phyloP scores from a whole-genome alignment of 2,797 vertebrate species.

The Sarcophilus harrisii region DNA sequence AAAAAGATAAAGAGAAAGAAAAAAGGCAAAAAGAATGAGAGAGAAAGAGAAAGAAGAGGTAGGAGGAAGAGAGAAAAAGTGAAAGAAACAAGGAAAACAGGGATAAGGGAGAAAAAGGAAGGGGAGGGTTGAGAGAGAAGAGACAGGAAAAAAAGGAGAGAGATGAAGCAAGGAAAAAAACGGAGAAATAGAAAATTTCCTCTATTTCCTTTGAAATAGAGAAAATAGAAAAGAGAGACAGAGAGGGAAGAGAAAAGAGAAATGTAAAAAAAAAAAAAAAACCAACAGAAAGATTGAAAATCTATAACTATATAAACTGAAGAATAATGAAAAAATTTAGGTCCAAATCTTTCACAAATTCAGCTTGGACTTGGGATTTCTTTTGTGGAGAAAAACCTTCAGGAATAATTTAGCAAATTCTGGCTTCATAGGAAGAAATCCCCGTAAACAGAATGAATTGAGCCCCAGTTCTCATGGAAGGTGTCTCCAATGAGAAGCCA shows the following conservation, averaged over 20 bases:
- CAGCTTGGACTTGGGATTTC: slow-evolving; percentile 39
- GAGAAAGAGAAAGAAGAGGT: neutral
- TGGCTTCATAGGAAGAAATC: rapidly evolving
- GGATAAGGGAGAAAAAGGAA: neutral
- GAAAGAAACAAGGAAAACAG: neutral
- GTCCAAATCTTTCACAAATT: slow-evolving; percentile 5
- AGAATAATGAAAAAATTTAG: slow-evolving; percentile 4
- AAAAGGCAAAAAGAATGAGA: neutral
- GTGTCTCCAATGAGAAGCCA: neutral
- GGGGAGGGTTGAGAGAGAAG: neutral
- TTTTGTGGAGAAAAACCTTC: slow-evolving; percentile 58
- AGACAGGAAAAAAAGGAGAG: too few relatives aligned
- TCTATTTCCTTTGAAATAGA: neutral
- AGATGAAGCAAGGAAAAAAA: neutral
- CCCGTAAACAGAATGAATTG: neutral
- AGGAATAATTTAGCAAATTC: slow-evolving; percentile 8
- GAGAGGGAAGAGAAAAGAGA: neutral
- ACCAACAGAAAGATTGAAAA: neutral
- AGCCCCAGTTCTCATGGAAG: neutral
- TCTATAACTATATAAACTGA: neutral
- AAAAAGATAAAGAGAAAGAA: neutral
- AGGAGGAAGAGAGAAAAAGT: neutral
- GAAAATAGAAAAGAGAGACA: neutral
- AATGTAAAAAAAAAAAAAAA: neutral
- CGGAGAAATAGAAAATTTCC: neutral